Percentiles rank a stretch among this genome's conserved stretches.
phyloP scores from a whole-genome alignment of 2,113 vertebrate species.

The Rhodinocichla rosea region DNA sequence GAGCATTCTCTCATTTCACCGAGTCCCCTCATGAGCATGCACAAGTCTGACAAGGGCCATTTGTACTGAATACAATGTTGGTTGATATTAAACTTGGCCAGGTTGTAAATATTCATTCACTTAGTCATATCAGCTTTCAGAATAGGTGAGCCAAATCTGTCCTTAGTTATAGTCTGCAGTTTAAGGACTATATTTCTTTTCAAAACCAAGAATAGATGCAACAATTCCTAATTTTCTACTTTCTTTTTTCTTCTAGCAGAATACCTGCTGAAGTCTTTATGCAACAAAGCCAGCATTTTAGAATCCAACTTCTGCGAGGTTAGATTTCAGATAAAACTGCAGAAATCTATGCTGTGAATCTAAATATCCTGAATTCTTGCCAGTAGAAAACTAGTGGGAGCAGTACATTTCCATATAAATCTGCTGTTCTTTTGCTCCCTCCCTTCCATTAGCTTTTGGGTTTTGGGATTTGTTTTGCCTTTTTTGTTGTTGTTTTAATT shows the following conservation, averaged over 20 bases:
- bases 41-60: neutral
- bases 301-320: neutral
- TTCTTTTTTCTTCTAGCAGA: neutral
- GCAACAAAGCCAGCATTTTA: neutral
- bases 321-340: conserved; percentile 1
- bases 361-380: neutral
- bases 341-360: neutral
- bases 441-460: neutral
- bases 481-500: neutral
- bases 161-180: neutral
- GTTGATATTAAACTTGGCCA: neutral
- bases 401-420: neutral
- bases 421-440: neutral
- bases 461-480: neutral
- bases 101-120: neutral
- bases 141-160: neutral
- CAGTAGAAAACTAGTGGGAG: neutral
- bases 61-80: neutral
- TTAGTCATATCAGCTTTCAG: neutral
- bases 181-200: neutral
- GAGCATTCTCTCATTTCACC: neutral
- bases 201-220: neutral
- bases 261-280: neutral
- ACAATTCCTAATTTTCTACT: neutral
- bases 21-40: neutral